phyloP scores from a whole-genome alignment of 2,888 invertebrate species.

The Acrocera orbiculus region DNA sequence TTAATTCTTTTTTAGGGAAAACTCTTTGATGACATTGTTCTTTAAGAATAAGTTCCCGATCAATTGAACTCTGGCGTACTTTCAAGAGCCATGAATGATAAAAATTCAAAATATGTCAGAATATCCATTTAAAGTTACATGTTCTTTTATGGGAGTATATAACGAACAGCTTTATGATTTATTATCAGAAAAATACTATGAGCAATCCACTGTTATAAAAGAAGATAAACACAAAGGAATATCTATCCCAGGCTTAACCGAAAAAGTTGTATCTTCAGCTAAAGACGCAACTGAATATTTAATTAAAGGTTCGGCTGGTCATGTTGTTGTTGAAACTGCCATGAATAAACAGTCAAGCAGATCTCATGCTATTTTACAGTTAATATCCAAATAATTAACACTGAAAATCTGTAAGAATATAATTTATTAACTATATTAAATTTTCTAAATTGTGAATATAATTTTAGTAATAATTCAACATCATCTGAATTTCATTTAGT shows the following conservation, averaged over 20 bases:
- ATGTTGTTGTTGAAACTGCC: constrained; percentile 76
- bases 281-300: constrained; percentile 50
- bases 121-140: constrained; percentile 47
- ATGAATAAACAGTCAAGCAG: constrained; percentile 83
- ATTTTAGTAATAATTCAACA: constrained; percentile 47
- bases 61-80: constrained; percentile 75
- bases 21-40: constrained; percentile 43
- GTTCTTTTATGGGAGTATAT: constrained; percentile 78
- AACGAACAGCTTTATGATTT: constrained; percentile 80
- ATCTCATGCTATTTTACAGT: constrained; percentile 78
- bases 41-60: constrained; percentile 42
- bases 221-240: constrained; percentile 51
- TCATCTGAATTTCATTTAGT: constrained; percentile 79
- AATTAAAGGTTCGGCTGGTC: constrained; percentile 50
- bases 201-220: constrained; percentile 57
- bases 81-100: constrained; percentile 65
- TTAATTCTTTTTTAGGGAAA: too few relatives aligned
- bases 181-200: constrained; percentile 46
- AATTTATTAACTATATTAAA: background rate
- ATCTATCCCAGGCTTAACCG: constrained; percentile 43
- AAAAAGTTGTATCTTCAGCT: constrained; percentile 41
- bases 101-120: constrained; percentile 34
- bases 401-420: constrained; percentile 38
- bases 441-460: background rate
- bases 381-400: constrained; percentile 45